Conservation (phyloP, 2,888 invertebrate genomes). For the Steinernema scapterisci region DNA sequence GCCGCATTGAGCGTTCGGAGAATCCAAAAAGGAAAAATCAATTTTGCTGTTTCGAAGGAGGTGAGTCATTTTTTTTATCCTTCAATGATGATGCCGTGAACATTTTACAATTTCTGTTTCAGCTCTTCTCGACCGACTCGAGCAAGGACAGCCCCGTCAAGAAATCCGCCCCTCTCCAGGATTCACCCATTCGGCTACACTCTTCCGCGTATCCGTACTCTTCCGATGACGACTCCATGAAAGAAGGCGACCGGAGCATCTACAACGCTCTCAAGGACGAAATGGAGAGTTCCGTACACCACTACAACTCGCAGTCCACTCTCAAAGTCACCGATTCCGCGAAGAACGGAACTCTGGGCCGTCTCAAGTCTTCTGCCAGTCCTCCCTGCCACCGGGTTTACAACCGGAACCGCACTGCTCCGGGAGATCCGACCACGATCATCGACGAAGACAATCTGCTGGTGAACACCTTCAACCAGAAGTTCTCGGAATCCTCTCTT, state of each 20-base stretch:
- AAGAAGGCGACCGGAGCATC: constrained; percentile 2
- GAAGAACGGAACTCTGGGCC: not conserved
- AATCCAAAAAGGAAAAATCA: constrained; percentile 19
- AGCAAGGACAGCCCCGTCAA: constrained; percentile 7
- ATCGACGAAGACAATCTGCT: constrained; percentile 18
- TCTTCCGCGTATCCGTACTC: not conserved
- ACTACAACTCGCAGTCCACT: constrained; percentile 20
- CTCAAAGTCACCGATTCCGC: constrained; percentile 4
- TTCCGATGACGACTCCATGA: constrained; percentile 7
- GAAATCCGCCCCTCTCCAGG: not conserved
- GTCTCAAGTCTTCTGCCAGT: constrained; percentile 12
- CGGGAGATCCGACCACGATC: constrained; percentile 8
- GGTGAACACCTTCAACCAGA: constrained; percentile 4
- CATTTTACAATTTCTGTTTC: not conserved
- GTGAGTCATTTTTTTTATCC: not conserved
- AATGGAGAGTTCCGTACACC: not conserved
- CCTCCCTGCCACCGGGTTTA: constrained; percentile 20
- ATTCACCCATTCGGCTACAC: not conserved
- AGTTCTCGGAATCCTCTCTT: constrained; percentile 19
- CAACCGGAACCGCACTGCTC: constrained; percentile 6
- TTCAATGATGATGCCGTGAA: no score
- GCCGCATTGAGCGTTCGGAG: constrained; percentile 10
- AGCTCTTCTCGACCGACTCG: constrained; percentile 1
- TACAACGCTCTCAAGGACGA: constrained; percentile 20
- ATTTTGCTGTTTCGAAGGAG: constrained; percentile 7